Evolutionary conservation across 2,888 invertebrate species (phyloP).

Genomic region (Lasioglossum villosulum): DNA sequence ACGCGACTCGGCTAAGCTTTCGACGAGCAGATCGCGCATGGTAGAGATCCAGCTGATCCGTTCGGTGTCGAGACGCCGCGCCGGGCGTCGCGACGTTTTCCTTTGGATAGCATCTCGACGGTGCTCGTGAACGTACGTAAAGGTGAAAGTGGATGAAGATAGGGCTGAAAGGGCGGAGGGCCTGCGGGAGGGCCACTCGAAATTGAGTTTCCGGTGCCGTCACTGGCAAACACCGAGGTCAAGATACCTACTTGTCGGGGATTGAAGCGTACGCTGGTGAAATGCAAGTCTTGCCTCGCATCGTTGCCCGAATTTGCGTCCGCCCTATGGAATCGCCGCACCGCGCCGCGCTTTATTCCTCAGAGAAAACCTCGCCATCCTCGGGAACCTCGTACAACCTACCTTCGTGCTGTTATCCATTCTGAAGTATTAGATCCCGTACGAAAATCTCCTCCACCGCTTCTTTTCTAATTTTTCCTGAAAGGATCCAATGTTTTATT

Average conservation of each 20-base stretch:
- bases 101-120: constrained; percentile 58
- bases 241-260: constrained; percentile 62
- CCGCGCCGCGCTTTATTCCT: constrained; percentile 1
- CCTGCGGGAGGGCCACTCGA: constrained; percentile 57
- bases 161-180: constrained; percentile 58
- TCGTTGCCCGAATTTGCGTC: constrained; percentile 49
- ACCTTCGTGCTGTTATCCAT: neutral
- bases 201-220: constrained; percentile 64
- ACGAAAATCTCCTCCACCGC: neutral
- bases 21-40: neutral
- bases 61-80: neutral
- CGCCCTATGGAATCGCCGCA: constrained; percentile 36
- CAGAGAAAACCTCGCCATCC: constrained; percentile 8
- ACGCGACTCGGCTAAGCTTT: constrained; percentile 15
- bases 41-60: constrained; percentile 33
- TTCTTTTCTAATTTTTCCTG: neutral
- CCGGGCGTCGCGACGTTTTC: constrained; percentile 44
- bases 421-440: neutral
- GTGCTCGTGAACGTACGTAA: constrained; percentile 43
- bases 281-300: constrained; percentile 43
- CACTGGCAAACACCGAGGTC: constrained; percentile 66
- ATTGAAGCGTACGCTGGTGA: constrained; percentile 48
- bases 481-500: neutral
- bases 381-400: neutral
- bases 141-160: constrained; percentile 47